Conservation (phyloP, 2,888 invertebrate species). For the Drosophila pseudotalamancana region DNA sequence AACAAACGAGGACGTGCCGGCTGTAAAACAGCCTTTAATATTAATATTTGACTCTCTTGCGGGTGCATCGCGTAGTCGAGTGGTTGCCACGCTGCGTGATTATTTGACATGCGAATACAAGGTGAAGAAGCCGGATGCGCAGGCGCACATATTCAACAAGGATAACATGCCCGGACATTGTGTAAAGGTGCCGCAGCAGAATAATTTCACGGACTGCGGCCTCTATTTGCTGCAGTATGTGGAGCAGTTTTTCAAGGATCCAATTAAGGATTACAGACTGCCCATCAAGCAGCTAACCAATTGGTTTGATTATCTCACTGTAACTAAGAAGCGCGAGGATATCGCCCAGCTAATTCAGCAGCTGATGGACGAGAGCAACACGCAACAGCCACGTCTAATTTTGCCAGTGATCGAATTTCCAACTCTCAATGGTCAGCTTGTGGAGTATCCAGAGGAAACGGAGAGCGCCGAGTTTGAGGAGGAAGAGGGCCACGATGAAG, state of each 20-base stretch:
- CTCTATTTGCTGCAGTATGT: constrained; percentile 97
- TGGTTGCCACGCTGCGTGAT: constrained; percentile 95
- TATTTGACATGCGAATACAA: constrained; percentile 95
- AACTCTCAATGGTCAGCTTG: constrained; percentile 89
- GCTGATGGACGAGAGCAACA: constrained; percentile 90
- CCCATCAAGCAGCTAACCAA: constrained; percentile 92
- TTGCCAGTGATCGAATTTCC: constrained; percentile 91
- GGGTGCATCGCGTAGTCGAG: constrained; percentile 91
- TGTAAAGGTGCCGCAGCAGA: constrained; percentile 98
- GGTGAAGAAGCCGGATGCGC: constrained; percentile 87
- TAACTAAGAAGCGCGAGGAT: constrained; percentile 94
- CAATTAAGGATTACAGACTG: constrained; percentile 91
- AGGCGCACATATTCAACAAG: constrained; percentile 88
- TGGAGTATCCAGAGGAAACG: constrained; percentile 87
- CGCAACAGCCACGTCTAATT: constrained; percentile 84
- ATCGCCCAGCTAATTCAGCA: constrained; percentile 91
- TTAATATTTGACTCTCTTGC: constrained; percentile 97
- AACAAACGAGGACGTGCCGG: constrained; percentile 48
- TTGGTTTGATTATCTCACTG: constrained; percentile 95
- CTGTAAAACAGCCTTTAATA: constrained; percentile 89
- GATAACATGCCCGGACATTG: constrained; percentile 93
- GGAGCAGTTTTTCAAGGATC: constrained; percentile 96
- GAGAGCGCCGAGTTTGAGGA: constrained; percentile 85
- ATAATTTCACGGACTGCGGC: constrained; percentile 98
- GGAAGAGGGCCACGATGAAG: constrained; percentile 85